These are phyloP conservation scores for Pachycephus smyrnensis DNA, from an alignment of 2,888 invertebrate genomes.

Conservation along the genomic window DNA sequence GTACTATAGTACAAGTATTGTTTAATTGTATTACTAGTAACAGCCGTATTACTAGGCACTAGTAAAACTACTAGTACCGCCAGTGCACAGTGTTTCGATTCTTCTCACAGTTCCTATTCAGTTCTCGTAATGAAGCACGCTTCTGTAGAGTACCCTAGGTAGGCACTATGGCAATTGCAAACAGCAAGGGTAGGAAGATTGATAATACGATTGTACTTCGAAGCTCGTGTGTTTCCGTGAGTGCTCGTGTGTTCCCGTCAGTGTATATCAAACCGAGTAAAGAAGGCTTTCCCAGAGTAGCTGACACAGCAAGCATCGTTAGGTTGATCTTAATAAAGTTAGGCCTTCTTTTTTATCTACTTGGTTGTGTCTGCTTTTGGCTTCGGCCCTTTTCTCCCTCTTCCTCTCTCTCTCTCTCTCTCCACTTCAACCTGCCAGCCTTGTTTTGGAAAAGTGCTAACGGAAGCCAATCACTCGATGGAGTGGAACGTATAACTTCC, in stretches of 20 bases:
- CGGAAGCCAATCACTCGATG: background rate
- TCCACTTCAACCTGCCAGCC: constrained; percentile 3
- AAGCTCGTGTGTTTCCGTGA: constrained; percentile 29
- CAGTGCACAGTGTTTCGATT: constrained; percentile 33
- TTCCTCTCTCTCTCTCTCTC: constrained; percentile 12
- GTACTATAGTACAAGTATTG: background rate
- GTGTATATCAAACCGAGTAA: background rate
- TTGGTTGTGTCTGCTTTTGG: constrained; percentile 34
- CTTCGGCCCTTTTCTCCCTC: constrained; percentile 14
- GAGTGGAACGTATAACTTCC: background rate
- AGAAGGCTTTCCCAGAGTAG: background rate
- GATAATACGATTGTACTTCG: constrained; percentile 48
- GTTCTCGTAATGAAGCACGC: constrained; percentile 41
- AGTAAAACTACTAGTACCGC: background rate
- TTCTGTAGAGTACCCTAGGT: background rate
- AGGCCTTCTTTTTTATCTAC: constrained; percentile 29
- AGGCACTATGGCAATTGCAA: background rate
- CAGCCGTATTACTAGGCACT: background rate
- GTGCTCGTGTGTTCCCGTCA: background rate
- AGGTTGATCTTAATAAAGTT: constrained; percentile 25
- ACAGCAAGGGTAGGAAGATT: constrained; percentile 34
- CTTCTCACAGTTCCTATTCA: constrained; percentile 37
- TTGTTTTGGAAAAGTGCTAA: background rate
- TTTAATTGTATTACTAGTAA: background rate
- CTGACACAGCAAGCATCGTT: constrained; percentile 16